Evolutionary conservation across 2,113 vertebrate genomes (phyloP), one percentile per base, ranked within the genome.

Genomic region (Neodontobutis hainanensis): DNA sequence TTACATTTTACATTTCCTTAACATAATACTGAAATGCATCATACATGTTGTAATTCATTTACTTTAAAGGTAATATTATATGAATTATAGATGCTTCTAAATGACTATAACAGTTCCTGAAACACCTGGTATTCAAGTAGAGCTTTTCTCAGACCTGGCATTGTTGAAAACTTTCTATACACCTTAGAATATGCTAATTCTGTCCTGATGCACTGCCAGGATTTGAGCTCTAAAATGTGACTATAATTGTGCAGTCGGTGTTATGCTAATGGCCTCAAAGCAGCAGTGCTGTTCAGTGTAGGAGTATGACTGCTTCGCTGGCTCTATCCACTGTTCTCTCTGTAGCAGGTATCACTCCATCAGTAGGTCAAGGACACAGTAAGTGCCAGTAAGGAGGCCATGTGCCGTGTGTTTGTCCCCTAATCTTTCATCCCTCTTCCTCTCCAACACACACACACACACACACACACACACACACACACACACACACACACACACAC

Each of bases 301-400:
- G 36, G 8, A 40, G 42, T 10, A 59, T 19, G 19, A 4, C 10
- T 67, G 10, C 45, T 19, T 42, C 49, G 15, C 9, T 32, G 14
- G 34, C 56, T 70, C 51, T 47, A 43, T 75, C 70, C 60, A 55
- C n/a, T 73, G 27, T 57, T 65, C 51, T 67, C 35, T 65, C 16
- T 65, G 38, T 43, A 46, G 56, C 69, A 57, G 38, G 43, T 64
- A 61, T 78, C 65, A 44, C 44, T 84, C 68, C 3, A 63, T 77
- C 72, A 77, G 75, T 84, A 34, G 81, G 81, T 85, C 86, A 88
- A 89, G 88, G 85, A 86, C 78, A 34, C 52, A 34, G 70, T 73
- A 48, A 49, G 58, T 46, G 63, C 44, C 1, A 8, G 77, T 78
- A 87, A 83, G 62, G 73, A 86, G 83, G 83, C 64, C 82, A 69